Evolutionary conservation across 1,140 invertebrate genomes (phyloP).

Genomic region (Amyelois transitella): DNA sequence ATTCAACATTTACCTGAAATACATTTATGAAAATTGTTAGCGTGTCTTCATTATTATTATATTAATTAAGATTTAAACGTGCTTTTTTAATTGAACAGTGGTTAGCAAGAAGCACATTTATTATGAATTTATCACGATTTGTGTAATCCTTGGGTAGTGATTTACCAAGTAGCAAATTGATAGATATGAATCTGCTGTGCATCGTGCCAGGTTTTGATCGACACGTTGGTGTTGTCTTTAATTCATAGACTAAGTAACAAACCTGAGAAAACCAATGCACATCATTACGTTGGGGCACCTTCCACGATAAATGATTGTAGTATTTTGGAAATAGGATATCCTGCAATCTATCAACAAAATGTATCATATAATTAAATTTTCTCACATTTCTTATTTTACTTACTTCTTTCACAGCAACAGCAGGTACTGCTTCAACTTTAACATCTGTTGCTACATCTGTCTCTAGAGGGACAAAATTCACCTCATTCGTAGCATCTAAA

Average conservation of each 20-base stretch:
- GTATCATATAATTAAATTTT: neutral
- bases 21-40: neutral
- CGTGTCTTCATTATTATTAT: neutral
- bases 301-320: conserved; percentile 17
- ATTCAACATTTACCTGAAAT: conserved; percentile 38
- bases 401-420: conserved; percentile 55
- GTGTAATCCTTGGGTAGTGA: neutral
- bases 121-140: neutral
- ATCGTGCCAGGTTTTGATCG: neutral
- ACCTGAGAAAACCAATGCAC: conserved; percentile 29
- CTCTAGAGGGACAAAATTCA: conserved; percentile 25
- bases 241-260: conserved; percentile 17
- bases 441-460: conserved; percentile 17
- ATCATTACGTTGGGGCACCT: conserved; percentile 11
- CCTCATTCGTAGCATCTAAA: conserved; percentile 40
- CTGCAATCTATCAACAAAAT: neutral
- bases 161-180: neutral
- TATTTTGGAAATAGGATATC: conserved; percentile 13
- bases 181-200: neutral
- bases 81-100: no score
- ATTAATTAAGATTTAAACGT: neutral
- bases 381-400: conserved; percentile 28
- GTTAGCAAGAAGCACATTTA: no score
- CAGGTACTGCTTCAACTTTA: conserved; percentile 29
- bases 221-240: neutral